phyloP scores from a whole-genome alignment of 30 jellyfish, hydroid and myxozoan species.

The Chironex yamaguchii region DNA sequence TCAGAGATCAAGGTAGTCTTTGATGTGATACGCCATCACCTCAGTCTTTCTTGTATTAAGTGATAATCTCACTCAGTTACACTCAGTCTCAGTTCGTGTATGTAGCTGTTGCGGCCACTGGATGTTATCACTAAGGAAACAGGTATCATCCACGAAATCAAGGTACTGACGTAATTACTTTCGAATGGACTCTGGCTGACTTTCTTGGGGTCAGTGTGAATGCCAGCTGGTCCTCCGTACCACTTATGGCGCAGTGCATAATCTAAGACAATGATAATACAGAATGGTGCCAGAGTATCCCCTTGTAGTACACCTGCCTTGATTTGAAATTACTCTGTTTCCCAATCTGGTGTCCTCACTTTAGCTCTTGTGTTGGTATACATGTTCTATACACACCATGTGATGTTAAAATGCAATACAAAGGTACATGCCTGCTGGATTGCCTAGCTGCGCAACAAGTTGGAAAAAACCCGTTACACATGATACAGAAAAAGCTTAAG shows the following conservation, averaged over 20 bases:
- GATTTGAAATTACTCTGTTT: neutral
- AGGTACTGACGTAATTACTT: no score
- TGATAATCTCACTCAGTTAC: neutral
- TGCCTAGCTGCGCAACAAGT: no score
- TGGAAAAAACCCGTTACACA: no score
- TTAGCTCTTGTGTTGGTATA: neutral
- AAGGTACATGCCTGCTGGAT: no score
- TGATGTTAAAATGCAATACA: no score
- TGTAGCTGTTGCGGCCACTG: neutral
- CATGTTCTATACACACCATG: no score
- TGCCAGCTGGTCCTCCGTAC: no score
- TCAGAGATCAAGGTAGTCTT: no score
- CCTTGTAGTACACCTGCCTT: neutral
- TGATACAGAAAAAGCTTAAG: no score
- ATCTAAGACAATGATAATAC: neutral
- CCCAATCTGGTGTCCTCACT: neutral
- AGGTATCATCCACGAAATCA: no score
- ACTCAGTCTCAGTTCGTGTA: neutral
- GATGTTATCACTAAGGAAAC: neutral
- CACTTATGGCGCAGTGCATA: constrained; percentile 3
- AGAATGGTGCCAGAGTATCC: constrained; percentile 7
- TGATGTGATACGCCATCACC: neutral
- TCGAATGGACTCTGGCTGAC: no score
- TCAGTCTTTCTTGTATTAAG: neutral
- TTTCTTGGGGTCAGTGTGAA: no score